phyloP scores from a whole-genome alignment of 2,797 vertebrate species.

The Gymnoscopelus braueri region DNA sequence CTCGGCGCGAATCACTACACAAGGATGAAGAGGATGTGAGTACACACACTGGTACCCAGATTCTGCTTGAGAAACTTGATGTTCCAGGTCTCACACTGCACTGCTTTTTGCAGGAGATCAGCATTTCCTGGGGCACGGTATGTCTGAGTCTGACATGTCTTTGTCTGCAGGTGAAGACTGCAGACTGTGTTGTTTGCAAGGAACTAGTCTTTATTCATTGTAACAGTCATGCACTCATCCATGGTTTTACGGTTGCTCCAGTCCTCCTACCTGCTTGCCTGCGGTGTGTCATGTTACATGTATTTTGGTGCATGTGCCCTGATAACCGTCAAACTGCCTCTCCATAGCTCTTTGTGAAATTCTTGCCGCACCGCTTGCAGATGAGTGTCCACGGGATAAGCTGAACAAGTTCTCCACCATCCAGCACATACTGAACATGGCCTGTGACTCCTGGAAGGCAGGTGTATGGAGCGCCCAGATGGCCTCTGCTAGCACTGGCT shows the following conservation, averaged over 20 bases:
- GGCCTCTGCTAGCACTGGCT: conserved; percentile 7
- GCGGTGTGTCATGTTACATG: too few relatives aligned
- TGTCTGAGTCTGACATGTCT: not conserved
- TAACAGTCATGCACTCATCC: too few relatives aligned
- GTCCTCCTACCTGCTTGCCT: not conserved
- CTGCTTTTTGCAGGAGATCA: conserved; percentile 7
- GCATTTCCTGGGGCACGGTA: not conserved
- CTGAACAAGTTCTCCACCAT: conserved; percentile 5
- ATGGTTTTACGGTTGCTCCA: not conserved
- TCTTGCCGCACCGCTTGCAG: conserved; percentile 12
- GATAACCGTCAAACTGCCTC: not conserved
- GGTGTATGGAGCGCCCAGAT: conserved; percentile 11
- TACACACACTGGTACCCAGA: not conserved
- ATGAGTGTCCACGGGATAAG: conserved; percentile 10
- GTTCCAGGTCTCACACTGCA: not conserved
- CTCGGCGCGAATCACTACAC: too few relatives aligned
- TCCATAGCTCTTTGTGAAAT: conserved; percentile 12
- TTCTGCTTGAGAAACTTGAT: not conserved
- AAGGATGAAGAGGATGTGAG: conserved; percentile 2
- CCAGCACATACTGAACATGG: conserved; percentile 9
- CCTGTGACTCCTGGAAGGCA: conserved; percentile 10
- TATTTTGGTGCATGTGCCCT: conserved; percentile 1
- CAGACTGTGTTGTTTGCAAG: not conserved
- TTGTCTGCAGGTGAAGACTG: not conserved
- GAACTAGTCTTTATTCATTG: not conserved